Conservation (phyloP, 2,113 vertebrate genomes). For the Sisor rabdophorus region DNA sequence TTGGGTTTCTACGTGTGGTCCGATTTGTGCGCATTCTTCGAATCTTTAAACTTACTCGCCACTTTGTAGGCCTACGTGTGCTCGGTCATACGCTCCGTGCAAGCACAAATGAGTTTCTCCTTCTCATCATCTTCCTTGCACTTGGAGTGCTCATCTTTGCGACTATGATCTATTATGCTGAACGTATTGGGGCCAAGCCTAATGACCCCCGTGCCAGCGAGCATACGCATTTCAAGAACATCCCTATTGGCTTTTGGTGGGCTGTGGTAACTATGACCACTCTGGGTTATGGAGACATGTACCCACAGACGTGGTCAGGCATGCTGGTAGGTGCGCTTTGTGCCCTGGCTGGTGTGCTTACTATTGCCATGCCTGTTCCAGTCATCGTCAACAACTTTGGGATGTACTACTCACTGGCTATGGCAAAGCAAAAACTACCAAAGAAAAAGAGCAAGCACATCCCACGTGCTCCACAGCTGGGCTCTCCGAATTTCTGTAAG, state of each 20-base stretch:
- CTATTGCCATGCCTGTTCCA: slow-evolving; percentile 90
- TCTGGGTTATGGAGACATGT: slow-evolving; percentile 90
- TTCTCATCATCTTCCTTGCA: slow-evolving; percentile 90
- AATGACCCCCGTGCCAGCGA: slow-evolving; percentile 85
- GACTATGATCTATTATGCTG: slow-evolving; percentile 92
- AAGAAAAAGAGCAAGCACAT: slow-evolving; percentile 97
- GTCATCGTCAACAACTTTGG: slow-evolving; percentile 94
- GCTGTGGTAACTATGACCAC: slow-evolving; percentile 93
- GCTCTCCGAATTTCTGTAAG: slow-evolving; percentile 91
- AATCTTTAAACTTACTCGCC: slow-evolving; percentile 89
- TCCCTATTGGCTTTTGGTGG: slow-evolving; percentile 92
- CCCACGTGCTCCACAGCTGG: slow-evolving; percentile 83
- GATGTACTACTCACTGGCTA: slow-evolving; percentile 93
- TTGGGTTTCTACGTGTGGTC: slow-evolving; percentile 85
- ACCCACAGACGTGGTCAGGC: slow-evolving; percentile 89
- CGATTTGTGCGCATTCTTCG: slow-evolving; percentile 86
- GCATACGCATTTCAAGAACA: slow-evolving; percentile 91
- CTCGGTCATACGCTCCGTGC: slow-evolving; percentile 86
- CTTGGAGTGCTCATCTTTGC: slow-evolving; percentile 88
- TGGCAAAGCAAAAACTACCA: slow-evolving; percentile 96
- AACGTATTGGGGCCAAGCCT: slow-evolving; percentile 85
- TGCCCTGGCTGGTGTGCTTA: slow-evolving; percentile 83
- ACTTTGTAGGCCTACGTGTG: slow-evolving; percentile 84
- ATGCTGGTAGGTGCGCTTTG: slow-evolving; percentile 88
- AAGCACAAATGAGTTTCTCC: slow-evolving; percentile 87